Base-by-base conservation (phyloP, 2,888 invertebrate species). In the Pimpla rufipes region DNA sequence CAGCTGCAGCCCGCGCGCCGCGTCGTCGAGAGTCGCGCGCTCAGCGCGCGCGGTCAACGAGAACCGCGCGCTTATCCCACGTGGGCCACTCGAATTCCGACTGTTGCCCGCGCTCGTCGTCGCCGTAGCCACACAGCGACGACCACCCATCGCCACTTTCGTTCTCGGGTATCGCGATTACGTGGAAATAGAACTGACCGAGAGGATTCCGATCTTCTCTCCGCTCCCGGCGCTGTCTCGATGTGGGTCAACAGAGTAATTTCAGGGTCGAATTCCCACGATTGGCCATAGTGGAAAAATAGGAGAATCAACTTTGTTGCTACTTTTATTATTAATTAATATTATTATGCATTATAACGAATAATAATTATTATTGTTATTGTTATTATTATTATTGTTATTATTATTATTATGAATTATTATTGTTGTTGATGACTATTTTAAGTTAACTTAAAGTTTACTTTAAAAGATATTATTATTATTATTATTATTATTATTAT, bases 221-320 rank as follows among this genome's bases (percentile, higher is more conserved):
- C 23, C n/a, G n/a, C n/a, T n/a, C n/a, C n/a, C n/a, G n/a, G n/a
- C n/a, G 55, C 55, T 55, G 23, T 55, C 13, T 13, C 55, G 1
- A 23, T n/a, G 11, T 55, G 55, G 23, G 55, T 55, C 55, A 55
- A 55, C 21, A n/a, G 23, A 23, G 21, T 55, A 11, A 55, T 55
- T 55, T 23, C 23, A 11, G 23, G 23, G 11, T 11, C 0, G 21
- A 55, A 47, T 47, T 47, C 5, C 52, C 8, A 10, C 1, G 52
- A 10, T 8, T 18, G 18, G 2, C 6, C 52, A n/a, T n/a, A 10
- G 16, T 47, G n/a, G 47, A 16, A 47, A 47, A 2, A 16, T 16
- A 13, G 3, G 13, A 4, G 7, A 45, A 13, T n/a, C 13, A n/a
- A n/a, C n/a, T 1, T 13, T n/a, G 6, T 45, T 1, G 45, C 6